These are phyloP conservation scores for Pontoporia blainvillei DNA, from an alignment of 2,113 vertebrate genomes.

Conservation along the genomic window DNA sequence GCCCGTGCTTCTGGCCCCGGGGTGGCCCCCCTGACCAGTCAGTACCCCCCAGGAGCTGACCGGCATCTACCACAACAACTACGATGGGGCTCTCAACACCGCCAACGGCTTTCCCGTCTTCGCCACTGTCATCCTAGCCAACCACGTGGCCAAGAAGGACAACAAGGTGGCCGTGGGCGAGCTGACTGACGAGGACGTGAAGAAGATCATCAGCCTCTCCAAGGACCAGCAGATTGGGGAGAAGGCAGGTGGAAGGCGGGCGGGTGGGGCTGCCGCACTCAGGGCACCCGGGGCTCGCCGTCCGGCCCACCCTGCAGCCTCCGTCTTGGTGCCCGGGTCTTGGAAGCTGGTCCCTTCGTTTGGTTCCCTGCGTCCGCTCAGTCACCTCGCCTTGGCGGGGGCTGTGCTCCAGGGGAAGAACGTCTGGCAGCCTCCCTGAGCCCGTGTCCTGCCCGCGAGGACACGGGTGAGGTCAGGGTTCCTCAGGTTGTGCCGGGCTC, in stretches of 20 bases:
- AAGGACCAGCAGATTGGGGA: conserved; percentile 96
- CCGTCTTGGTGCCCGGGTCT: too few species aligned
- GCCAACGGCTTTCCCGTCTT: conserved; percentile 96
- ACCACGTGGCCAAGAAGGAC: conserved; percentile 92
- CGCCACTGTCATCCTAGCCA: conserved; percentile 96
- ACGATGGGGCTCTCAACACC: conserved; percentile 96
- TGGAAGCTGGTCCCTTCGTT: neutral
- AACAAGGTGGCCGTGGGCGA: conserved; percentile 91
- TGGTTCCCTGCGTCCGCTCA: fast-evolving
- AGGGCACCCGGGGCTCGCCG: neutral
- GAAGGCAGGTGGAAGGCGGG: conserved; percentile 81
- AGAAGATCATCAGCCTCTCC: conserved; percentile 90
- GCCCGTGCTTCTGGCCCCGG: neutral
- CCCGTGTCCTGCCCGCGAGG: neutral
- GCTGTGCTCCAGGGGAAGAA: neutral
- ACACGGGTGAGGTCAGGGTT: neutral
- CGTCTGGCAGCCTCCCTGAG: neutral
- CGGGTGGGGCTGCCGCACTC: too few species aligned
- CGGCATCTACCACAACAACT: conserved; percentile 98
- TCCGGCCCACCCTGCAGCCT: neutral
- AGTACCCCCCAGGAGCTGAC: conserved; percentile 89
- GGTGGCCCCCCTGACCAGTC: neutral
- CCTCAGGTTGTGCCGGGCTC: fast-evolving
- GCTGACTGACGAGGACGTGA: conserved; percentile 96
- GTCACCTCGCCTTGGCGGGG: neutral